Conservation (phyloP, 2,113 vertebrate species). For the Rhagologus leucostigma region DNA sequence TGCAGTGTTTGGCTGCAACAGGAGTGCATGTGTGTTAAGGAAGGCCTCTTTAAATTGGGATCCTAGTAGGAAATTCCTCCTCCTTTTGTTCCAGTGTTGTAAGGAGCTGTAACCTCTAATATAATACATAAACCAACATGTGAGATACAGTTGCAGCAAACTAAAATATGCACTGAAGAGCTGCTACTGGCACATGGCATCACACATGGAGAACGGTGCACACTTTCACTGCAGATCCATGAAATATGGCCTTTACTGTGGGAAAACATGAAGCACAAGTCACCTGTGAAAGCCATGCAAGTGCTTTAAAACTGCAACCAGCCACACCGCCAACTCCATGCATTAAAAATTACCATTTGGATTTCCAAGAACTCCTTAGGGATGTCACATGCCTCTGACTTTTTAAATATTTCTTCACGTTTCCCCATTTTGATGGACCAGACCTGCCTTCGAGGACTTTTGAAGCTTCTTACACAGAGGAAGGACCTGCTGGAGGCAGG, state of each 20-base stretch:
- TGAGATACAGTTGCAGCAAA: neutral
- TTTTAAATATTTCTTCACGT: neutral
- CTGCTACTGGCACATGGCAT: neutral
- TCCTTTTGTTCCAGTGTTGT: neutral
- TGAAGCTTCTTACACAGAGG: neutral
- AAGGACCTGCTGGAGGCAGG: accelerated
- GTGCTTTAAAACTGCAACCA: neutral
- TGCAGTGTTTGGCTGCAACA: neutral
- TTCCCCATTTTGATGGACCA: neutral
- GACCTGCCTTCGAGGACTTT: neutral
- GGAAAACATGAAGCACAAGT: neutral
- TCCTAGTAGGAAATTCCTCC: neutral
- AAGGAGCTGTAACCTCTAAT: neutral
- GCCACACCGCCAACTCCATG: neutral
- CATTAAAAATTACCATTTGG: neutral
- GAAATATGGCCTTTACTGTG: neutral
- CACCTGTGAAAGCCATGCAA: neutral
- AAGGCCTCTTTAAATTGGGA: neutral
- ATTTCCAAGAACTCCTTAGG: neutral
- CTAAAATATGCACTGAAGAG: neutral
- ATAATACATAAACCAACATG: neutral
- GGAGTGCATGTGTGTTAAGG: accelerated
- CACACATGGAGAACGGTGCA: neutral
- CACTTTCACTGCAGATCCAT: neutral
- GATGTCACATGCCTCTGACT: neutral